Conservation (phyloP, 2,113 vertebrate genomes). For the Phyllostomus hastatus region DNA sequence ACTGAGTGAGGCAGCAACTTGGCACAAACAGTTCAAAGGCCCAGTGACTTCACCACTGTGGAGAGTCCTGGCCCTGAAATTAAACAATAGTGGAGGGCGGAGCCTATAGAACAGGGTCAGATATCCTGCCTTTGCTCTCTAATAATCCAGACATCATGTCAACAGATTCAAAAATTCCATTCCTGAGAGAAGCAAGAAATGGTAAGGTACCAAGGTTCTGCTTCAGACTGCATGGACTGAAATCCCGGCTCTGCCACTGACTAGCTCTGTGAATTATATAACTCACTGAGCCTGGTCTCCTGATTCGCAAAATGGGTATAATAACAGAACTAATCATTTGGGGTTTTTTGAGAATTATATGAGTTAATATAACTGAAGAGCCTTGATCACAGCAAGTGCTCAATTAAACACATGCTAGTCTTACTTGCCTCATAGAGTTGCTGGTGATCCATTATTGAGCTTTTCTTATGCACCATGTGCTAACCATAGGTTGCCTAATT, state of each 20-base stretch:
- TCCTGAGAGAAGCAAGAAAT: not conserved
- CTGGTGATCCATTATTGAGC: not conserved
- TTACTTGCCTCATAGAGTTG: not conserved
- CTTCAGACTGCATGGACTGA: not conserved
- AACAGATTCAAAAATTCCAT: not conserved
- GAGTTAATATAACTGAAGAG: not conserved
- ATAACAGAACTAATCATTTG: not conserved
- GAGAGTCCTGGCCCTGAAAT: not conserved
- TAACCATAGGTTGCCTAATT: not conserved
- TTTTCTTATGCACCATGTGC: not conserved
- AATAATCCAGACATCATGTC: not conserved
- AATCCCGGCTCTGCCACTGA: not conserved
- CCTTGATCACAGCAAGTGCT: not conserved
- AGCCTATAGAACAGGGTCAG: not conserved
- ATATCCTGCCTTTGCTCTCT: not conserved
- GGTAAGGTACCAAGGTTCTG: not conserved
- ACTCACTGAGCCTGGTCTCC: not conserved
- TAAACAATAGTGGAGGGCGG: not conserved
- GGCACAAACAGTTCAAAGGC: not conserved
- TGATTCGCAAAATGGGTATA: not conserved
- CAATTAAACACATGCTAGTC: not conserved
- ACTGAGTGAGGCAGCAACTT: not conserved
- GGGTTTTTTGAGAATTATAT: not conserved
- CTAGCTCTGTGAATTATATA: not conserved
- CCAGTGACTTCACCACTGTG: not conserved